Conservation (phyloP, 2,113 vertebrate species). For the Entomyzon cyanotis region DNA sequence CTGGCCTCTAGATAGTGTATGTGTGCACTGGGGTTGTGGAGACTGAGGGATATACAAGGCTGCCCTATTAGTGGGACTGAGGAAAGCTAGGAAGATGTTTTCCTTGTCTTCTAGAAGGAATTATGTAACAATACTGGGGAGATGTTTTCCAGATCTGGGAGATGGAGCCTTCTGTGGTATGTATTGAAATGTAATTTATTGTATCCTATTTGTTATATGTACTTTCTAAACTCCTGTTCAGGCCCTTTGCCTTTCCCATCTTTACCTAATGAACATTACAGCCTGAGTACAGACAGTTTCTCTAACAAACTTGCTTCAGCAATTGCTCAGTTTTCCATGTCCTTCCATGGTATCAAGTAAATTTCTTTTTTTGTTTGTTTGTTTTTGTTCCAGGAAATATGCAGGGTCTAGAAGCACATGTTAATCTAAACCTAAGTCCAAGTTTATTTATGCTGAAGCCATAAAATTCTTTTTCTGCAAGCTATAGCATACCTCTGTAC, state of each 20-base stretch:
- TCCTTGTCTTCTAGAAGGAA: neutral
- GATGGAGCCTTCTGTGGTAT: neutral
- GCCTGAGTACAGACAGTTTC: neutral
- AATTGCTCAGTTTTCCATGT: neutral
- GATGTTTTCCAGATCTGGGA: neutral
- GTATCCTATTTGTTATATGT: neutral
- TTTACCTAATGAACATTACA: neutral
- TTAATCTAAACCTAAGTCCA: constrained; percentile 1
- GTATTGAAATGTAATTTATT: neutral
- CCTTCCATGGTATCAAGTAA: neutral
- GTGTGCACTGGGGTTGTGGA: neutral
- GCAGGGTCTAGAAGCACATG: neutral
- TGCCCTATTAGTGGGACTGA: neutral
- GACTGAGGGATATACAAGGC: neutral
- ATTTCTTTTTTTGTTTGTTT: neutral
- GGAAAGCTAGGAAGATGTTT: neutral
- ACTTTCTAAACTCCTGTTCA: neutral
- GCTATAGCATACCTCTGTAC: neutral
- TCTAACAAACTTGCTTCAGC: neutral
- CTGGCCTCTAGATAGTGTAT: neutral
- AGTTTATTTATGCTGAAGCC: neutral
- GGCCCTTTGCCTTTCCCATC: neutral
- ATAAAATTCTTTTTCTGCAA: neutral
- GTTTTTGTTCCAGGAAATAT: neutral
- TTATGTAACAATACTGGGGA: neutral